Evolutionary conservation across 2,888 invertebrate genomes (phyloP).

Genomic region (Lepidocyrtoides sp.): DNA sequence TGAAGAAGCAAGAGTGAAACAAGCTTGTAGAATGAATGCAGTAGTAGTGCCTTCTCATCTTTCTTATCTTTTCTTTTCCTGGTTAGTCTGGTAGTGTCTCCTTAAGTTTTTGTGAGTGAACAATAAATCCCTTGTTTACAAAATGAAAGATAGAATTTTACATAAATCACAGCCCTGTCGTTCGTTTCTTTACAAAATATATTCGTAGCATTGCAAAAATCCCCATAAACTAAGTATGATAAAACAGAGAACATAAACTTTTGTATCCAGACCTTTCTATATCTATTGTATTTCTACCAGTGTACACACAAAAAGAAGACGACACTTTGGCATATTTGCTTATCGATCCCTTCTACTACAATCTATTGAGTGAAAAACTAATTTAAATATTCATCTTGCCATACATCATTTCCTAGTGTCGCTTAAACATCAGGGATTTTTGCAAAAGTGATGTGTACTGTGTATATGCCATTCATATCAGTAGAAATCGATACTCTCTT

Average conservation of each 20-base stretch:
- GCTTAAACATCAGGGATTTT: not conserved
- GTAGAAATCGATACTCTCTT: conserved; percentile 14
- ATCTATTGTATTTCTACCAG: not conserved
- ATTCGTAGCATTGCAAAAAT: not conserved
- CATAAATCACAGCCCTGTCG: conserved; percentile 69
- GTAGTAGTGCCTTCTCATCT: not conserved
- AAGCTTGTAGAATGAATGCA: not conserved
- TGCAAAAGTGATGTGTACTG: not conserved
- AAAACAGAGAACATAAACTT: no score
- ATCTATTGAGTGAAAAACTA: conserved; percentile 17
- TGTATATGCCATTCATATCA: not conserved
- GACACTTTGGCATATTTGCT: conserved; percentile 24
- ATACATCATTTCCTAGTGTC: not conserved
- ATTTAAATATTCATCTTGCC: conserved; percentile 46
- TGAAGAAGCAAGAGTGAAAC: conserved; percentile 32
- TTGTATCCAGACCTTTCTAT: not conserved
- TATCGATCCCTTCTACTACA: conserved; percentile 41
- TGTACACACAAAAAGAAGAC: not conserved
- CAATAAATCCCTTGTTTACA: conserved; percentile 72
- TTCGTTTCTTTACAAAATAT: conserved; percentile 15
- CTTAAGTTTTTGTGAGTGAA: conserved; percentile 19
- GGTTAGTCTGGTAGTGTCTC: not conserved
- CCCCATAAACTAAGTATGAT: no score
- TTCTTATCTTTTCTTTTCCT: conserved; percentile 4
- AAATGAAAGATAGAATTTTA: conserved; percentile 57